Evolutionary conservation across 2,113 vertebrate genomes (phyloP), one percentile per base, ranked within the genome.

Genomic region (Rhinogobius similis): DNA sequence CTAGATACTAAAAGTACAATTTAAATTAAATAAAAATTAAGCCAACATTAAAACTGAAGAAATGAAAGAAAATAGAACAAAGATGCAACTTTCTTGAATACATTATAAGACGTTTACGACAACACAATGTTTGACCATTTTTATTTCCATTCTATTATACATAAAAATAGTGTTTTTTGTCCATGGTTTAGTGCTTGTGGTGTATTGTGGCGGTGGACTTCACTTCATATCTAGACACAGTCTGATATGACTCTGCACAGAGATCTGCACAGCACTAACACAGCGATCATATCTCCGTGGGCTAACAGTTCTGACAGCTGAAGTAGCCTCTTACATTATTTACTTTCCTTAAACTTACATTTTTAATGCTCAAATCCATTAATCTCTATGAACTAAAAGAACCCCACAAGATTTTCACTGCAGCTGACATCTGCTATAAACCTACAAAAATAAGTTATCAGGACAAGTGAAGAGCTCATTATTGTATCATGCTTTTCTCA

Each of bases 301-400:
- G 79, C 41, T 68, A 55, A 63, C 71, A 50, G 44, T 62, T 41
- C 43, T 67, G 81, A 79, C 84, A 88, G 78, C 76, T 84, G 53
- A 72, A 83, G 67, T 76, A 71, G 68, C 62, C 73, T 56, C 44
- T 82, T 82, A 68, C 67, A 84, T 85, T 76, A 85, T 82, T 86
- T 82, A 86, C 82, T n/a, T 79, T 75, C 46, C 59, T 71, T 65
- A 16, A 20, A 67, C 73, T 50, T 50, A n/a, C 46, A 50, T 50
- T 50, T 50, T 50, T 50, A 50, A 50, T 50, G 20, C 46, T 50
- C 18, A 50, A 21, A 50, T 50, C 46, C 46, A 50, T 21, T 50
- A 50, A 50, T 50, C 20, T n/a, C 46, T 50, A 8, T 21, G 46
- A 50, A 21, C 46, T 50, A 21, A 50, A 50, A n/a, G 1, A 13